Conservation (phyloP, 2,113 vertebrate species). For the Leptocoma aspasia region DNA sequence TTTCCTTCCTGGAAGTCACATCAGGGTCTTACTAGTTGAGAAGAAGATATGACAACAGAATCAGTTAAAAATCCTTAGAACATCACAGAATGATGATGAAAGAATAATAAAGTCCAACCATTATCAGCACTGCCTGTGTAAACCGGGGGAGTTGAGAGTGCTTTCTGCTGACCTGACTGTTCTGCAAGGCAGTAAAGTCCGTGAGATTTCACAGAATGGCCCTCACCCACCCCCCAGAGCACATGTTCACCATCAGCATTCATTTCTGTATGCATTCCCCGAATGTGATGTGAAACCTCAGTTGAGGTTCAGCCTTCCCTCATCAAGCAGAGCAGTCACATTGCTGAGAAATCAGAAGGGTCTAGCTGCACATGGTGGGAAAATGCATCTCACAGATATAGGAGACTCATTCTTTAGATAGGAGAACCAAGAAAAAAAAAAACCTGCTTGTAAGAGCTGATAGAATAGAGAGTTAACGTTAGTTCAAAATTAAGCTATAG, state of each 20-base stretch:
- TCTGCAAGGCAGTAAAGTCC: neutral
- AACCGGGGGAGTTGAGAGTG: neutral
- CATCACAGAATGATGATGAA: neutral
- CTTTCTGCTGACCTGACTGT: neutral
- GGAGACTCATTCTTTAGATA: neutral
- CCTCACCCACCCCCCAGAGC: neutral
- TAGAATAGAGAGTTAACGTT: neutral
- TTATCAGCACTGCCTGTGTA: neutral
- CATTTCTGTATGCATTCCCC: neutral
- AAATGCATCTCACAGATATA: neutral
- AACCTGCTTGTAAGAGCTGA: neutral
- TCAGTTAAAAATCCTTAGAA: neutral
- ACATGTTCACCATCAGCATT: neutral
- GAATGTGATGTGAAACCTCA: neutral
- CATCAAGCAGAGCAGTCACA: neutral
- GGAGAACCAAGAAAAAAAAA: neutral
- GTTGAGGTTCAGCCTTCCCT: neutral
- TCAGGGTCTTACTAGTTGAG: neutral
- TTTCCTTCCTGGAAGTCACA: neutral
- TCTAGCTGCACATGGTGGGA: neutral
- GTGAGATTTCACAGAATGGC: neutral
- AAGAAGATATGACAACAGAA: neutral
- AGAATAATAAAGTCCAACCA: neutral
- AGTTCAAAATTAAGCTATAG: neutral
- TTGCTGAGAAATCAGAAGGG: neutral